A percentile compares a stretch with the other conserved stretches of the same genome.
Conservation (phyloP, 2,797 vertebrate genomes). For the Sphenopsis melanotis region DNA sequence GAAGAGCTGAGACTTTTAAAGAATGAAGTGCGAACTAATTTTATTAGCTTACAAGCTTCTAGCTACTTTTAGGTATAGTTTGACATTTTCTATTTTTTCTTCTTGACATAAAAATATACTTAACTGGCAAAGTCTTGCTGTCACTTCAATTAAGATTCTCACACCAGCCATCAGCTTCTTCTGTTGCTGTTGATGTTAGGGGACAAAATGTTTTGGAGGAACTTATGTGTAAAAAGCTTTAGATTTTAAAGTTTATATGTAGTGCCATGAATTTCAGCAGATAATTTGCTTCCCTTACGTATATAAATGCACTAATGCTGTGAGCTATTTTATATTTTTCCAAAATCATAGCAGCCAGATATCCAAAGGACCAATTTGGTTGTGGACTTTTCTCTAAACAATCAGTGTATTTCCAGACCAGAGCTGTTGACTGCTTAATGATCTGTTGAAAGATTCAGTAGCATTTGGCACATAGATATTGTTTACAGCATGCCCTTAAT, state of each 20-base stretch:
- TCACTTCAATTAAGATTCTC: constrained; percentile 37
- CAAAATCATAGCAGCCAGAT: not conserved
- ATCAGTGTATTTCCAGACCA: not conserved
- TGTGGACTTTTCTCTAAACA: not conserved
- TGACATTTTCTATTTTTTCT: constrained; percentile 32
- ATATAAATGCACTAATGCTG: not conserved
- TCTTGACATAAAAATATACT: constrained; percentile 14
- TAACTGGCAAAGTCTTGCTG: constrained; percentile 14
- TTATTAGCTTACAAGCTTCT: constrained; percentile 2
- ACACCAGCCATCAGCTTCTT: constrained; percentile 8
- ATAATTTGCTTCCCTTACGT: not conserved
- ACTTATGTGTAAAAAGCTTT: not conserved
- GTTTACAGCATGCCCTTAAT: constrained; percentile 8
- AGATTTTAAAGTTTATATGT: not conserved
- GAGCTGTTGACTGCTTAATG: constrained; percentile 16
- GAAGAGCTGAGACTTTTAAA: constrained; percentile 4
- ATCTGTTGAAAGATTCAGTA: constrained; percentile 3
- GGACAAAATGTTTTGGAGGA: constrained; percentile 25
- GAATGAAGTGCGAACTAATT: constrained; percentile 4
- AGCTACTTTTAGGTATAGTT: constrained; percentile 17
- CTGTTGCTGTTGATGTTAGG: not conserved
- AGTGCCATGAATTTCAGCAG: not conserved
- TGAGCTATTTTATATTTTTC: not conserved
- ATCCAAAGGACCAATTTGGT: not conserved
- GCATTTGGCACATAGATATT: not conserved